These are phyloP conservation scores for Deroptyus accipitrinus DNA, from an alignment of 2,113 vertebrate genomes.

Conservation along the genomic window DNA sequence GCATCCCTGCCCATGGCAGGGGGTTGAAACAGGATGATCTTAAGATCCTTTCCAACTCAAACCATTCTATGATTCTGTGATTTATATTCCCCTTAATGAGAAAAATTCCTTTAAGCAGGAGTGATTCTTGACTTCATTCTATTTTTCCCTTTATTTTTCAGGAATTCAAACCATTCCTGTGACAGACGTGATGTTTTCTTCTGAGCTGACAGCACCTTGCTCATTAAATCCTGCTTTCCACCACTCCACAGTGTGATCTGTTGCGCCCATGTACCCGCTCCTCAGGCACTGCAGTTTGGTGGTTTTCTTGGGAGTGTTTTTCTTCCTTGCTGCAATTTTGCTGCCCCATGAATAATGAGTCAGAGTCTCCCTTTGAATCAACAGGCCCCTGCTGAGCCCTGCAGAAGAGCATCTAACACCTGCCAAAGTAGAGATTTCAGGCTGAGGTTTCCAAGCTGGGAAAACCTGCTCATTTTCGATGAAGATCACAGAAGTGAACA, in stretches of 20 bases:
- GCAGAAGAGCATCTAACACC: background rate
- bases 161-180: background rate
- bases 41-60: background rate
- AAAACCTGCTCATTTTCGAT: background rate
- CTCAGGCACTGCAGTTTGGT: background rate
- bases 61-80: background rate
- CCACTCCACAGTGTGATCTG: background rate
- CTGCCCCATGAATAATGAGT: background rate
- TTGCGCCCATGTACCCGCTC: background rate
- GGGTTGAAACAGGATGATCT: background rate
- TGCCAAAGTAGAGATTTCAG: background rate
- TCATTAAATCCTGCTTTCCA: background rate
- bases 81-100: background rate
- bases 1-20: background rate
- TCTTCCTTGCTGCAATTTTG: background rate
- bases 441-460: background rate
- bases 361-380: background rate
- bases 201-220: background rate
- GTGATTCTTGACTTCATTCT: background rate
- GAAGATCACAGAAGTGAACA: background rate
- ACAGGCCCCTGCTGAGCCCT: background rate
- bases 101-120: background rate
- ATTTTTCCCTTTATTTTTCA: background rate
- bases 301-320: background rate
- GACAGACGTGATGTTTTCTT: background rate